These are phyloP conservation scores for Fragum sueziense DNA, from an alignment of 2,888 invertebrate species.

Conservation along the genomic window DNA sequence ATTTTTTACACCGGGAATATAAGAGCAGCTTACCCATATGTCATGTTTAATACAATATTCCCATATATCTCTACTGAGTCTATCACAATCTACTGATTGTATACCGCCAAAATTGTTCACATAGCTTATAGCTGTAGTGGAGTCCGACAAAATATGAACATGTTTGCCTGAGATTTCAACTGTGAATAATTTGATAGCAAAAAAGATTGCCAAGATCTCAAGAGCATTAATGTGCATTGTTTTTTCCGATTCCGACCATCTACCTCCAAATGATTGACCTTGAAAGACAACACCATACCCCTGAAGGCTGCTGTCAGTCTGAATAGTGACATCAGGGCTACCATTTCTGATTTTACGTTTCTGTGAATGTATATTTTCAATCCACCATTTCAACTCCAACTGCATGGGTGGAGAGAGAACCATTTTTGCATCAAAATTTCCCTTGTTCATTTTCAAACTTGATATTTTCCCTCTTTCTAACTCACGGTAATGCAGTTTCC, in stretches of 20 bases:
- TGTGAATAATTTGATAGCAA: no score
- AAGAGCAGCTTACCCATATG: neutral
- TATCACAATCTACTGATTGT: no score
- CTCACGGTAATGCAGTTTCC: constrained; percentile 29
- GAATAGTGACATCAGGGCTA: constrained; percentile 23
- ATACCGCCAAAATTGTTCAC: no score
- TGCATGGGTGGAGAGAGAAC: constrained; percentile 16
- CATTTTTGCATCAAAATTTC: constrained; percentile 29
- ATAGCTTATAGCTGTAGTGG: constrained; percentile 39
- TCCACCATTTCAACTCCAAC: constrained; percentile 43
- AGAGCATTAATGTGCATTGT: constrained; percentile 42
- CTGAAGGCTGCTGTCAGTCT: constrained; percentile 24
- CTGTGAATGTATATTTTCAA: constrained; percentile 23
- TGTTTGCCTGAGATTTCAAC: constrained; percentile 18
- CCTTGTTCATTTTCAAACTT: constrained; percentile 13
- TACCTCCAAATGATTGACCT: no score
- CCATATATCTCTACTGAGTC: no score
- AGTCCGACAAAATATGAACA: constrained; percentile 31
- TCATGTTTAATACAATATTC: no score
- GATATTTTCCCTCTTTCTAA: constrained; percentile 28
- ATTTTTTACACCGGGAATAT: neutral
- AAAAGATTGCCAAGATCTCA: no score
- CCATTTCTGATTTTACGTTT: constrained; percentile 24
- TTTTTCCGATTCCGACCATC: constrained; percentile 20
- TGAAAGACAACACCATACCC: no score